Evolutionary conservation across 2,113 vertebrate species (phyloP), one percentile per base, ranked within the genome.

Genomic region (Osmerus mordax): DNA sequence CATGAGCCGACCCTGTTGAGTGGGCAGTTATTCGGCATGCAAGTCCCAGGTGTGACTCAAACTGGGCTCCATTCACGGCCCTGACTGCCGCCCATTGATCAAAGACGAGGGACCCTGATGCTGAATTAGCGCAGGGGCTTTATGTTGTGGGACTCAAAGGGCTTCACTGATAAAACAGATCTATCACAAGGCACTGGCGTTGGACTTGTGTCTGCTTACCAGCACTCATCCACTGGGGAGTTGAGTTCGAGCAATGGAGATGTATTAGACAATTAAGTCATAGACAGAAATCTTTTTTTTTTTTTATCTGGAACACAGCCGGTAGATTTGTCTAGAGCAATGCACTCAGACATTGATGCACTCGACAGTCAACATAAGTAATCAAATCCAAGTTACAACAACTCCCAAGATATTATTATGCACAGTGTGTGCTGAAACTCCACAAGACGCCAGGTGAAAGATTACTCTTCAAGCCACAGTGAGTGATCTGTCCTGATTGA

Each of bases 41-140:
- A 82, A 88, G 85, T 88, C 87, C 88, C 84, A 89, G 88, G 82
- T 88, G 88, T 74, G 81, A 83, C 89, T 92, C 89, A 92, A 93
- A 90, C 87, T 86, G 79, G 82, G 69, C 88, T 90, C 86, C 82
- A 87, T 91, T 90, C 86, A 87, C 82, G 77, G 70, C 85, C 82
- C 86, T 84, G 81, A 87, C 89, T 83, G 89, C 32, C 25, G 81
- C 78, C 73, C 89, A 95, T 93, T 85, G 93, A 95, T 95, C 91
- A 90, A 71, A 77, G 83, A 85, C 81, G 78, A 78, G 83, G 85
- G 72, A 81, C 76, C 32, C 51, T 82, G 84, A 73, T 92, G 93
- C 91, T 93, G 90, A 91, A 92, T 92, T 92, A 93, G 89, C 89
- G 77, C 53, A 82, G 81, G 78, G 83, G 81, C 83, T 90, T 89